Conservation (phyloP, 2,888 invertebrate species). For the Colletes collaris region DNA sequence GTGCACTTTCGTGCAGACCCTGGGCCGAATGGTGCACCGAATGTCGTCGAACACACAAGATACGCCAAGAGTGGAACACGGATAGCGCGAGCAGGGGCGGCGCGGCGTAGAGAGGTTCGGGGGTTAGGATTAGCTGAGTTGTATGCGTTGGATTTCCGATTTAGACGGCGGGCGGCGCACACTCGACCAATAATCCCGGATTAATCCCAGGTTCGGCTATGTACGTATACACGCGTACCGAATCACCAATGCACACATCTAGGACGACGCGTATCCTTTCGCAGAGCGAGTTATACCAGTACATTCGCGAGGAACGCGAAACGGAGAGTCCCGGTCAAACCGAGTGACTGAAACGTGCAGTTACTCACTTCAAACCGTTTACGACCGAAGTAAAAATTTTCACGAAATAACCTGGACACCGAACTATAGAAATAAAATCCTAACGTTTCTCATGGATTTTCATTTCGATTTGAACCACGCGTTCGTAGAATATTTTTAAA, state of each 20-base stretch:
- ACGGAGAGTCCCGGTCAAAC: conserved; percentile 68
- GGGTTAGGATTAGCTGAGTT: conserved; percentile 79
- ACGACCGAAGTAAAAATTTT: no score
- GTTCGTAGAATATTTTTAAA: no score
- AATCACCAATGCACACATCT: conserved; percentile 7
- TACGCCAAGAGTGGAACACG: conserved; percentile 61
- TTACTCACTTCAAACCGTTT: no score
- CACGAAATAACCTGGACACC: no score
- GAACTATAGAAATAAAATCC: no score
- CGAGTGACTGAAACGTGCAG: conserved; percentile 47
- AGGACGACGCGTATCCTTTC: conserved; percentile 16
- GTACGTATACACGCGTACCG: conserved; percentile 36
- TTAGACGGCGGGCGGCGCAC: conserved; percentile 77
- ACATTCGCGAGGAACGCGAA: conserved; percentile 36
- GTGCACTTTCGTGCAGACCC: conserved; percentile 60
- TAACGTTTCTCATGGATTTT: no score
- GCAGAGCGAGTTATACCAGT: conserved; percentile 18
- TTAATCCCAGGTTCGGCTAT: conserved; percentile 77
- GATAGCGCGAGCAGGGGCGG: conserved; percentile 41
- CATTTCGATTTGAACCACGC: no score
- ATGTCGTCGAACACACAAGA: conserved; percentile 60
- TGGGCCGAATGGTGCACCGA: conserved; percentile 64
- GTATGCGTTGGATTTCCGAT: conserved; percentile 82
- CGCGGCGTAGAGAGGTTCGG: conserved; percentile 29
- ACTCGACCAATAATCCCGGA: conserved; percentile 80